phyloP scores from a whole-genome alignment of 2,113 vertebrate genomes.

The Melanocharis versteri region DNA sequence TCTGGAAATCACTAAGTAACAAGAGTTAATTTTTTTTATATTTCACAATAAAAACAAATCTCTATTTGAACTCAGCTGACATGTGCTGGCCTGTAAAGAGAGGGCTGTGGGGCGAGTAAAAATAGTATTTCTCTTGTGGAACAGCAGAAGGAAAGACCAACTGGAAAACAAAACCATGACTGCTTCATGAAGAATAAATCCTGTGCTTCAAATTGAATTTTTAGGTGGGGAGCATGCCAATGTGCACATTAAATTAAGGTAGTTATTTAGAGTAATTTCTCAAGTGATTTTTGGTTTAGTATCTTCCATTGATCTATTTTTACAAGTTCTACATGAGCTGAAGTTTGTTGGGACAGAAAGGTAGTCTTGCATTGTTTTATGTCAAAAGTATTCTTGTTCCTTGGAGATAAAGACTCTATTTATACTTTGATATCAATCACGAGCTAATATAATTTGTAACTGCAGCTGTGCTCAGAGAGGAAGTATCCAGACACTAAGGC shows the following conservation, averaged over 20 bases:
- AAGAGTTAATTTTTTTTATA: background rate
- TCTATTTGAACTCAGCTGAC: background rate
- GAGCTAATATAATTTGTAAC: background rate
- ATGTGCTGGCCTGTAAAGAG: background rate
- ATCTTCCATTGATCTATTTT: slow-evolving; percentile 14
- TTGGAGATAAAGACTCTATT: background rate
- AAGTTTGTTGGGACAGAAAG: slow-evolving; percentile 10
- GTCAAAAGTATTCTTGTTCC: background rate
- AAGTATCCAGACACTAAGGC: background rate
- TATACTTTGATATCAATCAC: background rate
- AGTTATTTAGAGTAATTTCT: background rate
- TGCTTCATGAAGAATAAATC: background rate
- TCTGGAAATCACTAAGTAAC: background rate
- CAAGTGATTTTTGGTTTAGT: background rate
- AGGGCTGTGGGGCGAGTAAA: background rate
- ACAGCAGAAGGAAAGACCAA: background rate
- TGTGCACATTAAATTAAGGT: background rate
- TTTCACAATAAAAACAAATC: background rate
- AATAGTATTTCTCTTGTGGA: background rate
- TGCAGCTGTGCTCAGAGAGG: background rate
- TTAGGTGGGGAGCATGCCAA: background rate
- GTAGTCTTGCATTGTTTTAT: background rate
- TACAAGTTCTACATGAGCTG: background rate
- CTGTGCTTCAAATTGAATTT: background rate
- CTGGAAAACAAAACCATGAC: background rate